Base-by-base conservation (phyloP, 2,888 invertebrate species). In the Sphinx pinastri region DNA sequence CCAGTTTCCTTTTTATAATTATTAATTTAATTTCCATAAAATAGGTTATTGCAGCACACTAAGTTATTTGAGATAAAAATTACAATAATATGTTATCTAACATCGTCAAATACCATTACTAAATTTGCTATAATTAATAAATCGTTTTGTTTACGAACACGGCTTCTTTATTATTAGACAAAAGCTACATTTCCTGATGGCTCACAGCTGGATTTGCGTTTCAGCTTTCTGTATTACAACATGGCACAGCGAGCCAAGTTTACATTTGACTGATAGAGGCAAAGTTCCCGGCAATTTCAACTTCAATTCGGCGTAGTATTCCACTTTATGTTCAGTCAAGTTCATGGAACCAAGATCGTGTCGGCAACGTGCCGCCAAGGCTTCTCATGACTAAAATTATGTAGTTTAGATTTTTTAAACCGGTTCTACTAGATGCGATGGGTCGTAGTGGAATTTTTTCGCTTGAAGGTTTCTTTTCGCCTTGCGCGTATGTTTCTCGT, bases 401-500 rank as follows among this genome's bases (percentile, higher is more conserved):
- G 67, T 77, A 72, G 82, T 84, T 84, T 81, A 80, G 85, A 83
- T 83, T 83, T 77, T 82, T 73, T 68, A 80, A 90, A 91, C 92
- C 87, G 89, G 92, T 91, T 88, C 73, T 73, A 73, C 84, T 85
- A 87, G 87, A 85, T 78, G 77, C 78, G 82, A 86, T 84, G 83
- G 82, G 81, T 82, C 79, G 83, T 83, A 82, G 87, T 90, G 91
- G 91, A 91, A 89, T 89, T 87, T 90, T 92, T 90, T 85, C 81
- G 80, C 78, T 75, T 78, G 71, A 77, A 77, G 76, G 73, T 75
- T 75, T 76, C 75, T 76, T 47, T 49, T 67, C 68, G 68, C 69
- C 71, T 70, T 78, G 73, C 75, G 71, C 71, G 75, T 78, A 25
- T 78, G 78, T 77, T 72, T 76, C 74, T 75, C 76, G 79, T 74